Conservation (phyloP, 2,797 vertebrate species). For the Lemur catta region DNA sequence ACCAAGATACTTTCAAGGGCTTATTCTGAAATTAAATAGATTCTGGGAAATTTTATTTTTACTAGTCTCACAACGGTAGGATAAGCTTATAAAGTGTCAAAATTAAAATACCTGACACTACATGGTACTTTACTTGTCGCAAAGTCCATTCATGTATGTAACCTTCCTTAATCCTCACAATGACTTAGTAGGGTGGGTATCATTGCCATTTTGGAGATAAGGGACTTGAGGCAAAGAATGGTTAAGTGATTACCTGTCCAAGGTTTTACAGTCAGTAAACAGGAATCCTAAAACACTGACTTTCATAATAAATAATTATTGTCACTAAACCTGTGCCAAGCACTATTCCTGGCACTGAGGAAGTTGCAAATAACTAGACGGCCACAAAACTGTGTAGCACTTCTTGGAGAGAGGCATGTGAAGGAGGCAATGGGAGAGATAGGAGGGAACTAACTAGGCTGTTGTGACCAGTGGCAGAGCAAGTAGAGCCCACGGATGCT, state of each 20-base stretch:
- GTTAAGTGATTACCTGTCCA: neutral
- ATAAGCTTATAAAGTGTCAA: neutral
- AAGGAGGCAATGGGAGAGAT: accelerated
- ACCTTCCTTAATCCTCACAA: neutral
- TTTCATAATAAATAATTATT: neutral
- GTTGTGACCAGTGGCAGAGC: neutral
- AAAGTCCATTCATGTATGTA: neutral
- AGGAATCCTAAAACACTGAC: neutral
- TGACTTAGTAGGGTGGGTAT: neutral
- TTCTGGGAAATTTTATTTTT: neutral
- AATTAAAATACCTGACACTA: neutral
- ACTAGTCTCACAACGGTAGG: neutral
- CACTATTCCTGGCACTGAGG: neutral
- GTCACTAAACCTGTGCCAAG: neutral
- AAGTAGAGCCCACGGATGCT: neutral
- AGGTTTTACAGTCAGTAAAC: neutral
- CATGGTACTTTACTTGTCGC: neutral
- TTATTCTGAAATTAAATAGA: slow-evolving; percentile 42
- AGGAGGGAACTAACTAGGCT: neutral
- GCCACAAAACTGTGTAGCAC: neutral
- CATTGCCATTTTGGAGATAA: neutral
- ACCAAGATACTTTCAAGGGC: slow-evolving; percentile 22
- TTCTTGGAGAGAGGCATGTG: neutral
- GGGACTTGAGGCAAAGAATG: neutral
- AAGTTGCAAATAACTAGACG: neutral